Percentiles rank a stretch among this genome's conserved stretches.
Conservation (phyloP, 2,888 invertebrate genomes). For the Euclidia mi region DNA sequence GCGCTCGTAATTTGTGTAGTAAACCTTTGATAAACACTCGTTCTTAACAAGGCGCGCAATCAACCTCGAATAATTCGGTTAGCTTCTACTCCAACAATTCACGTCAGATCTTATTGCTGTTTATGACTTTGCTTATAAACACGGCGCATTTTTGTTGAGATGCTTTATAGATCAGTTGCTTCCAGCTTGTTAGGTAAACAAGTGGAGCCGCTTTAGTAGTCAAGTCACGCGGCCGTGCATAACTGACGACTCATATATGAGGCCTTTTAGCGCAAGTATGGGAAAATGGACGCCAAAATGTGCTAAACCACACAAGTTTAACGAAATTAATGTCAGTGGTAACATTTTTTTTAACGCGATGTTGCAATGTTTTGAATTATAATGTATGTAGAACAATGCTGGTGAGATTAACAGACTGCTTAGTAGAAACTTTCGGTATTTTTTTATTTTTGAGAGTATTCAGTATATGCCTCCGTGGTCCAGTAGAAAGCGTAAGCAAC, state of each 20-base stretch:
- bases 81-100: constrained; percentile 1
- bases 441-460: too few relatives aligned
- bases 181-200: constrained; percentile 34
- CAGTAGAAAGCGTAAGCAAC: too few relatives aligned
- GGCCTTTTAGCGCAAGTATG: constrained; percentile 5
- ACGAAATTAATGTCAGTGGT: too few relatives aligned
- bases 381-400: too few relatives aligned
- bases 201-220: constrained; percentile 19
- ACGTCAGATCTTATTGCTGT: constrained; percentile 1
- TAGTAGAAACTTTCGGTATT: too few relatives aligned
- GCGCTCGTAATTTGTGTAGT: not conserved
- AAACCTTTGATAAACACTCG: not conserved
- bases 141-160: constrained; percentile 13
- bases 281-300: not conserved
- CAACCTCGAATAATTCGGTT: not conserved
- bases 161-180: constrained; percentile 14
- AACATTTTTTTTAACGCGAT: too few relatives aligned
- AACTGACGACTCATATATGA: constrained; percentile 22
- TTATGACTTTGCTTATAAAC: constrained; percentile 6
- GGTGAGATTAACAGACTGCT: too few relatives aligned
- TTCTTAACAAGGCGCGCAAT: not conserved
- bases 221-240: constrained; percentile 25
- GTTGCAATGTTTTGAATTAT: too few relatives aligned
- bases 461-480: too few relatives aligned
- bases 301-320: not conserved